Conservation (phyloP, 53 echinoderm and acorn worm genomes). For the Stichopus horrens region DNA sequence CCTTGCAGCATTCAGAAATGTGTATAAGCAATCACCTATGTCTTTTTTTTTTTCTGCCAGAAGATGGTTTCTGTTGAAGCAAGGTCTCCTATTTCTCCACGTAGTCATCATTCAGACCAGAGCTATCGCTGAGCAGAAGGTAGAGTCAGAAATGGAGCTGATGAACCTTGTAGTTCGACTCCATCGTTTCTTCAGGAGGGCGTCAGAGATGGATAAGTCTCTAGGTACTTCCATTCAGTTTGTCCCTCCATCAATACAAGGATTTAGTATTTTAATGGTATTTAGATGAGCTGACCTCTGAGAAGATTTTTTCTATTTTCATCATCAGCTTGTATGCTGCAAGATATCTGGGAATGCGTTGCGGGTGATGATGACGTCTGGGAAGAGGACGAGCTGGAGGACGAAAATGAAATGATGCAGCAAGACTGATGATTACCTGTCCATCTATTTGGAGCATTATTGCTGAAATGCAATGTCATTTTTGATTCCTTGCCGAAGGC, state of each 20-base stretch:
- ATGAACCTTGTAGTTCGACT: constrained; percentile 11
- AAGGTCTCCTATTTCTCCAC: constrained; percentile 2
- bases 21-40: background rate
- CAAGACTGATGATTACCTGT: background rate
- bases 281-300: no score
- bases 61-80: background rate
- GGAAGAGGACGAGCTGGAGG: background rate
- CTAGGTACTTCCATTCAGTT: background rate
- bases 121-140: background rate
- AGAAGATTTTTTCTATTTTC: no score
- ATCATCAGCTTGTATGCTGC: constrained; percentile 15
- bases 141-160: constrained; percentile 22
- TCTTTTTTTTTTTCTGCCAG: background rate
- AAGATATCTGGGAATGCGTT: constrained; percentile 28
- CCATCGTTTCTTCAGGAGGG: constrained; percentile 1
- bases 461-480: background rate
- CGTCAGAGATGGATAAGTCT: constrained; percentile 1
- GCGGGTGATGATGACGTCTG: constrained; percentile 25
- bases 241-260: no score
- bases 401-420: background rate
- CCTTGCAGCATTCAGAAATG: background rate
- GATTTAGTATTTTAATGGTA: no score
- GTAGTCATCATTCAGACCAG: background rate
- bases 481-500: background rate
- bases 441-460: no score